Base-by-base conservation (phyloP, 2,888 invertebrate species). In the Philereme vetulata region DNA sequence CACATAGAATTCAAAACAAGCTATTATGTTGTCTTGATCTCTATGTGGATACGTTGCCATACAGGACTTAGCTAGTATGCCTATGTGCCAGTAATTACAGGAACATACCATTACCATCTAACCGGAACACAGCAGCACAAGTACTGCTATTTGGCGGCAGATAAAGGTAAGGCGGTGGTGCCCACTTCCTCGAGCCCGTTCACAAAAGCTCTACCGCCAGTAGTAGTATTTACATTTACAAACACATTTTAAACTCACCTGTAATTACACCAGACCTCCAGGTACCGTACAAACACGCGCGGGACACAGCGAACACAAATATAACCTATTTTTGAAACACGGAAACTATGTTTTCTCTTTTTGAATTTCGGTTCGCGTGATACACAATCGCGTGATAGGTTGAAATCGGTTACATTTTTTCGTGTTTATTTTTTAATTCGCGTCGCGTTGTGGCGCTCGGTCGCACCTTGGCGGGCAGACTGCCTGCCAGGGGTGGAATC, bases 391-490 rank as follows among this genome's bases (percentile, higher is more conserved):
- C 70, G 70, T 67, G 56, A 66, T 66, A 65, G 65, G 66, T 65
- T 60, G 62, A 66, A 54, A 64, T 69, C 65, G 71, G 68, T 78
- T 84, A 85, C 84, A 87, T 86, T 84, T 82, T 71, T 78, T 83
- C 88, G 86, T 85, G 79, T 84, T 85, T 81, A 76, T 83, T 74
- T 77, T 77, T 62, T 60, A 56, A 57, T 52, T 60, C 65, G 65
- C 57, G 69, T 66, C 66, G 77, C 80, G 81, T 75, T 64, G 63
- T 63, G 64, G 68, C 77, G 53, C 60, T 54, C 56, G 63, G 69
- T 73, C 80, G 79, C 78, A 73, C 77, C 76, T 72, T 72, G 72
- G 67, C 72, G 76, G 77, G 88, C 89, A 88, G 82, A 58, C 76
- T 38, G 38, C 38, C 8, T 70, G 68, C 42, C 83, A 78, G 86